Evolutionary conservation across 2,888 invertebrate species (phyloP), one percentile per base, ranked within the genome.

Genomic region (Pegoplata infirma): DNA sequence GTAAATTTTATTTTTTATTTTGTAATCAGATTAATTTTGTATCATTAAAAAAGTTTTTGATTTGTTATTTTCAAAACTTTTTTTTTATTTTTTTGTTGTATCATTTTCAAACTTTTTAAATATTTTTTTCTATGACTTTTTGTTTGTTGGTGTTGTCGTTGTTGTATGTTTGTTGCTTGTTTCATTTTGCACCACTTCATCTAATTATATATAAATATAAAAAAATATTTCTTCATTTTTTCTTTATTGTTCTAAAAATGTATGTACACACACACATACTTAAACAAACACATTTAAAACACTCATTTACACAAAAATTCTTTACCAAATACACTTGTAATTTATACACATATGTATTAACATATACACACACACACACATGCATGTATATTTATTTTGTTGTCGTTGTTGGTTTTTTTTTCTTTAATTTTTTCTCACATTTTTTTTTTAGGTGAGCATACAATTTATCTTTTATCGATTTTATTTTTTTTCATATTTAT

Each of bases 381-480:
- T 53, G 16, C 53, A 32, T 61, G 10, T 56, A 40, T 32, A n/a
- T 63, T n/a, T 63, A 7, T 56, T 59, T 58, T 74, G 36, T 67
- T 74, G 73, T 74, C 23, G 40, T 63, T 74, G 16, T 12, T 17
- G 32, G 53, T 61, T 47, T 68, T 64, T 69, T 51, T 71, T 72
- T 64, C 47, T 69, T 58, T 59, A 55, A 59, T 66, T 69, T 64
- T 64, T 58, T 64, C 71, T 66, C 71, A 66, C 64, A 71, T 71
- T n/a, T n/a, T n/a, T n/a, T n/a, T n/a, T n/a, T 76, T 66, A 76
- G 75, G 75, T 76, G 74, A 74, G 74, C 74, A 61, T 69, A 69
- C 74, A 78, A 78, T 76, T 76, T 76, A 76, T 76, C 75, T 76
- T 63, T 76, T 76, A 76, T 76, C 59, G 79, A 79, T 75, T 79